Evolutionary conservation across 2,888 invertebrate genomes (phyloP), one percentile per base, ranked within the genome.

Genomic region (Vandiemenella viatica): DNA sequence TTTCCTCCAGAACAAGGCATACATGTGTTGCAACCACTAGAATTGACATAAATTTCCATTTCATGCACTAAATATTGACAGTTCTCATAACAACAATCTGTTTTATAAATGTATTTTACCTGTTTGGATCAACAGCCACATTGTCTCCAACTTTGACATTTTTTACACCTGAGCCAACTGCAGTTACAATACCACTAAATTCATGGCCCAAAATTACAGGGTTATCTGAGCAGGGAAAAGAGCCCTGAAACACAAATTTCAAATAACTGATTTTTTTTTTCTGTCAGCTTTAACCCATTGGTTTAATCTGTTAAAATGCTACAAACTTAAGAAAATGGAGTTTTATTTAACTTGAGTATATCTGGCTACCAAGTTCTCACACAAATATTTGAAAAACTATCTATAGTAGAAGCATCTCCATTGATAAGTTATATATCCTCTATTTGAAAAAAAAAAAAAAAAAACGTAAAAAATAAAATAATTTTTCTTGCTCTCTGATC

Each of bases 51-150:
- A 13, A 32, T 4, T 2, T 32, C 13, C n/a, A 32, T 32, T 13
- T 32, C 4, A 23, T 13, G n/a, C n/a, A 32, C n/a, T 13, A 13
- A 13, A 4, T 32, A 13, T 3, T 32, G 26, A 23, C 26, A 23
- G 26, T 23, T 8, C 26, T 23, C 6, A 23, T 23, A 8, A 23
- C 26, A 23, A 23, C 10, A 23, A 8, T 23, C 10, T 23, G 10
- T 10, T 8, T 6, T 8, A 23, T 23, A 8, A 23, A 23, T 10
- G 10, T 23, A 10, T n/a, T 60, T 63, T 63, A 78, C 79, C 67
- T 68, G 62, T 82, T 81, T 18, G 83, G 82, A 58, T 83, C 82
- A 0, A 81, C 74, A 3, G 74, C 76, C 1, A 83, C 80, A 48
- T 69, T 72, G 60, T 83, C 79, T 0, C 81, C 82, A 4, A 72